Base-by-base conservation (phyloP, 2,888 invertebrate species). In the Parthenolecanium corni region DNA sequence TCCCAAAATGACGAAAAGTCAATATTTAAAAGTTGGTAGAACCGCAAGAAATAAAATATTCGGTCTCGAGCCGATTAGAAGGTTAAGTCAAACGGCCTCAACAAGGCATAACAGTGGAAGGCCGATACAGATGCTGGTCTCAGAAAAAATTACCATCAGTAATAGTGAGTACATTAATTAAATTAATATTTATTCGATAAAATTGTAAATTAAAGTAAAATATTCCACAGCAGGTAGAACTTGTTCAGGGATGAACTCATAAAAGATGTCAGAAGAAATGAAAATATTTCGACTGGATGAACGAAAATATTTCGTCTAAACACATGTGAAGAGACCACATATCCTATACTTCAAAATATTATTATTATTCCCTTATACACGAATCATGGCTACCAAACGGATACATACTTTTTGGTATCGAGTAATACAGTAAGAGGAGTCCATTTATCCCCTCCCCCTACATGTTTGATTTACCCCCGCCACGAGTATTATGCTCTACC, bases 41-140 rank as follows among this genome's bases (percentile, higher is more conserved):
- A 79, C 80, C 68, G 84, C 85, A 68, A 79, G 84, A 66, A 84
- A 84, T 72, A 79, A 83, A 52, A 75, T 89, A 51, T 82, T 89
- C 68, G 85, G 86, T 0, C 76, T 83, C 47, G 76, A 78, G 24
- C 79, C 80, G 23, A 64, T 58, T 16, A 25, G 58, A 49, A 58
- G 58, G n/a, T 46, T 58, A 12, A 58, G 58, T 38, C 11, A 18
- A 11, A 47, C 47, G 12, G 40, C 58, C 47, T 49, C 58, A 14
- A 31, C 44, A n/a, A 47, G 58, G 23, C 49, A 58, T 36, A 21
- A 47, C 18, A 67, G 68, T 57, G 66, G 66, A 16, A 80, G 83
- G 47, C 86, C 88, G 0, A 73, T 89, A 52, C 86, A 84, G 69
- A 85, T 89, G 83, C 79, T 89, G 67, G 85, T 89, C 71, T 88